Percentiles rank a stretch among this genome's conserved stretches.
Evolutionary conservation across 2,888 invertebrate genomes (phyloP).

Genomic region (Hemistola chrysoprasaria): DNA sequence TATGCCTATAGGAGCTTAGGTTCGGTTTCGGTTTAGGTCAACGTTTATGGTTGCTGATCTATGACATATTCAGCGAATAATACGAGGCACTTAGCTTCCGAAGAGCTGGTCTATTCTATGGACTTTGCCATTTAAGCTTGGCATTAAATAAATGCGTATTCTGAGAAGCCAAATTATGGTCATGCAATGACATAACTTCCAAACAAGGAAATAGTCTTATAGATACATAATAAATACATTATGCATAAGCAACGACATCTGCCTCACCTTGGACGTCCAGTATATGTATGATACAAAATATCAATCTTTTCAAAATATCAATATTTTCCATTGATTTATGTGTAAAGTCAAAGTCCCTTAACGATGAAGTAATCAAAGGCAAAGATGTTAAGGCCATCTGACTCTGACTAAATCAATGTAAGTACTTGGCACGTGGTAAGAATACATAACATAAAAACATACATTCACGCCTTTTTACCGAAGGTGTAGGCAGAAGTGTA

Average conservation of each 20-base stretch:
- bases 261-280: conserved; percentile 36
- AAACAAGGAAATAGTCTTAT: conserved; percentile 38
- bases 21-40: background rate
- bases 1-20: too few species aligned
- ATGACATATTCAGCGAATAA: too few species aligned
- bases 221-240: conserved; percentile 31
- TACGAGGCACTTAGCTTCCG: too few species aligned
- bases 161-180: conserved; percentile 1
- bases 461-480: too few species aligned
- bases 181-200: conserved; percentile 19
- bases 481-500: too few species aligned
- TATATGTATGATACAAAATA: conserved; percentile 18
- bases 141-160: background rate
- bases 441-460: too few species aligned
- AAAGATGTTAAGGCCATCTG: too few species aligned
- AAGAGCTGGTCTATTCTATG: background rate
- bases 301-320: conserved; percentile 14
- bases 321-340: background rate
- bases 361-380: too few species aligned
- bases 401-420: too few species aligned
- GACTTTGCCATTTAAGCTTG: background rate
- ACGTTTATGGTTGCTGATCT: too few species aligned
- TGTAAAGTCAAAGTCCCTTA: conserved; percentile 1
- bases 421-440: too few species aligned
- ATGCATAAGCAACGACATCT: conserved; percentile 39